A percentile compares a stretch with the other conserved stretches of the same genome.
These are phyloP conservation scores for Cheumatopsyche charites DNA, from an alignment of 1,140 invertebrate genomes.

Conservation along the genomic window DNA sequence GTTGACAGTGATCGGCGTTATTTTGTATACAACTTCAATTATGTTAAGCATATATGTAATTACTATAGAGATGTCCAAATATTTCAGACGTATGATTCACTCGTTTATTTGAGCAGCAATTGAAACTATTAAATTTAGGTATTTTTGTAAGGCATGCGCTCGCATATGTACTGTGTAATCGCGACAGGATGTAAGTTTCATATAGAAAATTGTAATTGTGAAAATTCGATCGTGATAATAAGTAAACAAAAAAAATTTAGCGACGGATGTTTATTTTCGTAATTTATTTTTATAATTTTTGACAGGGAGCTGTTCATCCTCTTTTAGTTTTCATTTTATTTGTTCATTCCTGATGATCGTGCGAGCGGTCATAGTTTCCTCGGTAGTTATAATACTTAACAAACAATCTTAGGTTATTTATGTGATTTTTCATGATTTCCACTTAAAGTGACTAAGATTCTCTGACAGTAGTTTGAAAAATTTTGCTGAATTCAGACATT, in stretches of 20 bases:
- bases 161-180: slow-evolving; percentile 29
- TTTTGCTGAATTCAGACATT: slow-evolving; percentile 43
- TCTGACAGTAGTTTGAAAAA: slow-evolving; percentile 43
- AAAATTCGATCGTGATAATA: slow-evolving; percentile 40
- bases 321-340: slow-evolving; percentile 26
- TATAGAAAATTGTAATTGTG: slow-evolving; percentile 41
- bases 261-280: slow-evolving; percentile 31
- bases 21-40: background rate
- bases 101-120: slow-evolving; percentile 39
- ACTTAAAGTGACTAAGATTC: slow-evolving; percentile 25
- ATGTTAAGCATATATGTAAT: background rate
- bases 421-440: slow-evolving; percentile 41
- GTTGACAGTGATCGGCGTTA: background rate
- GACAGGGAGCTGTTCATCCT: slow-evolving; percentile 29
- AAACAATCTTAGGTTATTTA: slow-evolving; percentile 28
- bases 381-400: slow-evolving; percentile 37
- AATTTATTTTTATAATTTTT: slow-evolving; percentile 45
- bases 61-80: slow-evolving; percentile 31
- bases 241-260: slow-evolving; percentile 27
- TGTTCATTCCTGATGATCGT: slow-evolving; percentile 43
- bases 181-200: slow-evolving; percentile 25
- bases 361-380: slow-evolving; percentile 29
- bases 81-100: slow-evolving; percentile 5
- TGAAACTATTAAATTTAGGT: slow-evolving; percentile 45
- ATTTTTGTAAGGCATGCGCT: slow-evolving; percentile 36